Percentiles rank a stretch among this genome's conserved stretches.
Conservation (phyloP, 2,888 invertebrate genomes). For the Drosophila colorata region DNA sequence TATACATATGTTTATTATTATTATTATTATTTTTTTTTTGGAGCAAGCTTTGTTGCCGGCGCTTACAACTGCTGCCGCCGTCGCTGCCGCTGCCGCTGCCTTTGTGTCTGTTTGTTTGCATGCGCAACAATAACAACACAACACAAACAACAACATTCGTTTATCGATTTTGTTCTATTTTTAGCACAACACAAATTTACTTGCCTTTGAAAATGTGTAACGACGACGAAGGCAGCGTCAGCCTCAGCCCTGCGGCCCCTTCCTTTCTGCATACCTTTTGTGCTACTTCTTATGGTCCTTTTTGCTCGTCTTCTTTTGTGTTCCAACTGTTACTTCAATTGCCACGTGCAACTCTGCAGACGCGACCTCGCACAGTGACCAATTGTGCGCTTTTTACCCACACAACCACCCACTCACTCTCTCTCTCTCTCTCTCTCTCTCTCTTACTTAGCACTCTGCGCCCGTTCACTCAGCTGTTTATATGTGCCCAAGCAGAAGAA, state of each 20-base stretch:
- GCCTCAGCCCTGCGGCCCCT: constrained; percentile 23
- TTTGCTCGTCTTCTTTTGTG: constrained; percentile 1
- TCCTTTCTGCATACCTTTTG: constrained; percentile 3
- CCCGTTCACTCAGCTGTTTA: not conserved
- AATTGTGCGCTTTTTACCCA: constrained; percentile 27
- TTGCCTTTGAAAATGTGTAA: constrained; percentile 77
- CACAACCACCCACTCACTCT: constrained; percentile 5
- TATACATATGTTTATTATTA: not conserved
- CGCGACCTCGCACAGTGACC: constrained; percentile 29
- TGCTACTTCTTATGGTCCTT: constrained; percentile 4
- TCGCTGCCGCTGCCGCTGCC: constrained; percentile 17
- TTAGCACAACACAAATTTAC: constrained; percentile 77
- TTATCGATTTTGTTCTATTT: constrained; percentile 84
- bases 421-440: not conserved
- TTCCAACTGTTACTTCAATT: constrained; percentile 23
- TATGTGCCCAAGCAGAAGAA: not conserved
- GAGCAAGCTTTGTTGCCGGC: constrained; percentile 40
- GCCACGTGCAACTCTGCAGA: constrained; percentile 37
- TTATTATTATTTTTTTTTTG: constrained; percentile 28
- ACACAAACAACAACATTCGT: constrained; percentile 69
- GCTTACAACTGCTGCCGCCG: constrained; percentile 21
- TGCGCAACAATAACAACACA: constrained; percentile 44
- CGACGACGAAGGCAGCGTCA: constrained; percentile 25
- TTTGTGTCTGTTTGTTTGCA: constrained; percentile 62
- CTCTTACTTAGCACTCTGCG: not conserved